These are phyloP conservation scores for Cataglyphis rosenhaueri DNA, from an alignment of 2,888 invertebrate genomes.

Conservation along the genomic window DNA sequence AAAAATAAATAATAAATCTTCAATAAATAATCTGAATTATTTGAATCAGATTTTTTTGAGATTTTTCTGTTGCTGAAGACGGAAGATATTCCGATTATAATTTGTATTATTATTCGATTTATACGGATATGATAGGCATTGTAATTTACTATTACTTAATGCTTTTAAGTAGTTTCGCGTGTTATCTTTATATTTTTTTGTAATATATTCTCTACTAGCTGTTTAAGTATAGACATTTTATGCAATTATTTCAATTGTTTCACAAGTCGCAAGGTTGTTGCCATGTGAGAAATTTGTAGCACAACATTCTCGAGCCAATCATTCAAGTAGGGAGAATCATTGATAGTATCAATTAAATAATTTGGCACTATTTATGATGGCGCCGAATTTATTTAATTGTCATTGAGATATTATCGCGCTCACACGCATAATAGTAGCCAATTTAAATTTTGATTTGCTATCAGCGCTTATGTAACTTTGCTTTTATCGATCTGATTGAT, in stretches of 20 bases:
- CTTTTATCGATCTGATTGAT: not conserved
- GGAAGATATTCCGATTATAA: not conserved
- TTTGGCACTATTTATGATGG: conserved; percentile 16
- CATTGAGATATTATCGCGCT: not conserved
- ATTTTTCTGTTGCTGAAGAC: not conserved
- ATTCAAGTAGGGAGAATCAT: conserved; percentile 1
- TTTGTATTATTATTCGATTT: not conserved
- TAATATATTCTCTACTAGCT: not conserved
- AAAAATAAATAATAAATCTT: not conserved
- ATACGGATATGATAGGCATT: not conserved
- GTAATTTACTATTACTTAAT: not conserved
- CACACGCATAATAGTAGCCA: not conserved
- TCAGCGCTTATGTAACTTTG: not conserved
- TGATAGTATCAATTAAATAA: conserved; percentile 35
- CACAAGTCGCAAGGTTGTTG: conserved; percentile 14
- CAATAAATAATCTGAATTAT: not conserved
- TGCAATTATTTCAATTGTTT: conserved; percentile 43
- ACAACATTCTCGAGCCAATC: not conserved
- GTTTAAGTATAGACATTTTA: conserved; percentile 19
- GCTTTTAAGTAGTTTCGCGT: conserved; percentile 13
- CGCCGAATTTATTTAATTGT: conserved; percentile 40
- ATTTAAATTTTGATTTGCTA: conserved; percentile 15
- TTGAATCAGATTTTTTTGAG: not conserved
- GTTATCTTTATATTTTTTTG: conserved; percentile 11
- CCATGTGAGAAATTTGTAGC: not conserved